A percentile compares a stretch with the other conserved stretches of the same genome.
Conservation (phyloP, 1,140 invertebrate genomes). For the Diploscapter pachys region DNA sequence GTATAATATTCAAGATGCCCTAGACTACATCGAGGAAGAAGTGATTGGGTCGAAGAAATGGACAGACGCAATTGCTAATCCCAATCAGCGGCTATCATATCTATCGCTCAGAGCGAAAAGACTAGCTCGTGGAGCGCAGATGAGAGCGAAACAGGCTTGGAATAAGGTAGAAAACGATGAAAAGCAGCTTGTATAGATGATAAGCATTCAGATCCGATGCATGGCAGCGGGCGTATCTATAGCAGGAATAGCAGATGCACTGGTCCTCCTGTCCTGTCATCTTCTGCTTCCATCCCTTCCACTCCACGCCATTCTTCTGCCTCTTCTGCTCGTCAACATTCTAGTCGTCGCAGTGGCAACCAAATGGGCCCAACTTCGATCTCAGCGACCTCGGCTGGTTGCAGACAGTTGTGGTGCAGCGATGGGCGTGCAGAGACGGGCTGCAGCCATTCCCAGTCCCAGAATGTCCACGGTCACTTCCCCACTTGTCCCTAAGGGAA, state of each 20-base stretch:
- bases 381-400: conserved; percentile 11
- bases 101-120: conserved; percentile 40
- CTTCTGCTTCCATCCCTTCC: conserved; percentile 28
- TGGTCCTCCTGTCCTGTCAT: conserved; percentile 7
- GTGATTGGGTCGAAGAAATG: conserved; percentile 55
- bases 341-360: conserved; percentile 22
- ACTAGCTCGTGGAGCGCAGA: conserved; percentile 17
- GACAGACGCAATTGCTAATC: conserved; percentile 41
- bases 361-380: conserved; percentile 12
- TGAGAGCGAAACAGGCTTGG: not conserved
- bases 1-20: conserved; percentile 42
- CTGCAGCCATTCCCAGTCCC: conserved; percentile 25
- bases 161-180: not conserved
- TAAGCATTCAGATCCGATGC: too few species aligned
- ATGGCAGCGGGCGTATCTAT: conserved; percentile 12
- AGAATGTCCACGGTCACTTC: conserved; percentile 15
- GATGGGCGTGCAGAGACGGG: conserved; percentile 3
- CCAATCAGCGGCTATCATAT: conserved; percentile 51
- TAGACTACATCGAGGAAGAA: conserved; percentile 57
- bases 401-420: conserved; percentile 7
- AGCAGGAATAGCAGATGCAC: conserved; percentile 7
- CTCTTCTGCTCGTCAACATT: conserved; percentile 32
- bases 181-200: not conserved
- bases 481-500: conserved; percentile 1
- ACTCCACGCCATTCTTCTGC: conserved; percentile 29